Percentiles rank a stretch among this genome's conserved stretches.
phyloP scores from a whole-genome alignment of 2,888 invertebrate genomes.

The Thecocarcelia acutangulata region DNA sequence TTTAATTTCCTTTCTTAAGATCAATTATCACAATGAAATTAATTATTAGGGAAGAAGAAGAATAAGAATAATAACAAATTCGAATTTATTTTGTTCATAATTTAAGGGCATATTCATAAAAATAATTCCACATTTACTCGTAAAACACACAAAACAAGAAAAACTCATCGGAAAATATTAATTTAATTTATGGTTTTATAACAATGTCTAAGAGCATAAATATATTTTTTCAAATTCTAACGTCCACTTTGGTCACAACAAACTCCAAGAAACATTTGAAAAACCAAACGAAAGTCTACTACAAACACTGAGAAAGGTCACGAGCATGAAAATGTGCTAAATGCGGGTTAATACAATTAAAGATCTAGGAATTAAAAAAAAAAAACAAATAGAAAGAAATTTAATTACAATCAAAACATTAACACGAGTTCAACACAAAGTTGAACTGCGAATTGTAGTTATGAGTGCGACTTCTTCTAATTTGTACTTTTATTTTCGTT shows the following conservation, averaged over 20 bases:
- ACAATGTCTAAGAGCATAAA: slow-evolving; percentile 46
- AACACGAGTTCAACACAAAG: slow-evolving; percentile 45
- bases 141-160: background rate
- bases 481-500: slow-evolving; percentile 18
- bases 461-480: slow-evolving; percentile 5
- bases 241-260: slow-evolving; percentile 57
- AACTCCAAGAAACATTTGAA: background rate
- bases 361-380: slow-evolving; percentile 55
- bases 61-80: slow-evolving; percentile 45
- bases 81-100: slow-evolving; percentile 54
- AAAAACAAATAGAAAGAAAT: slow-evolving; percentile 51
- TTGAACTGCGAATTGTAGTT: background rate
- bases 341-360: slow-evolving; percentile 63
- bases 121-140: background rate
- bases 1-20: slow-evolving; percentile 16
- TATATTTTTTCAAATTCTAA: slow-evolving; percentile 12
- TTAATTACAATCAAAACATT: slow-evolving; percentile 65
- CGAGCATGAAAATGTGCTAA: slow-evolving; percentile 19
- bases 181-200: slow-evolving; percentile 68
- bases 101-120: slow-evolving; percentile 64
- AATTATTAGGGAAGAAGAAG: slow-evolving; percentile 8
- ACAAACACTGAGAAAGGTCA: slow-evolving; percentile 42
- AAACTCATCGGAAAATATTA: slow-evolving; percentile 46
- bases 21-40: slow-evolving; percentile 48
- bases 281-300: background rate